phyloP scores from a whole-genome alignment of 2,113 vertebrate genomes.

The Noctilio leporinus region DNA sequence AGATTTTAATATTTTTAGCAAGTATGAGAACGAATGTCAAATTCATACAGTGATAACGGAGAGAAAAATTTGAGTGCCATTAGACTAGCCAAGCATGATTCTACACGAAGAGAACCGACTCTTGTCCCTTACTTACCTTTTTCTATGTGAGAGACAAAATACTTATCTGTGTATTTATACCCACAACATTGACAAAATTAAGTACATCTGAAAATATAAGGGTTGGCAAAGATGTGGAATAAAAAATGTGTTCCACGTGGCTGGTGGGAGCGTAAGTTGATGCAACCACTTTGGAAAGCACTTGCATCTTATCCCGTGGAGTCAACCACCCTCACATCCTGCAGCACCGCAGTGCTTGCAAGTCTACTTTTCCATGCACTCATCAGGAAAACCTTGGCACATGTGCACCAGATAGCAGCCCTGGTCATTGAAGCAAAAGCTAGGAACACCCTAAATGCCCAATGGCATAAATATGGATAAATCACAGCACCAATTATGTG shows the following conservation, averaged over 20 bases:
- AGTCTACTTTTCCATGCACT: not conserved
- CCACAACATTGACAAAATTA: not conserved
- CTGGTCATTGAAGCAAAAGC: not conserved
- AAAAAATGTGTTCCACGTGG: not conserved
- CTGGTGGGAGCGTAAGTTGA: not conserved
- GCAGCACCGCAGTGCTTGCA: not conserved
- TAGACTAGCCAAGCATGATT: not conserved
- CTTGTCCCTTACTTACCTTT: not conserved
- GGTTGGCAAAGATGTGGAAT: not conserved
- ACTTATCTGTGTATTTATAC: not conserved
- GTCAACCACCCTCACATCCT: not conserved
- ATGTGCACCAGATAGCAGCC: not conserved
- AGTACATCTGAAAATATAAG: not conserved
- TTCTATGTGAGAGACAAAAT: not conserved
- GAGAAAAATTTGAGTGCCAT: not conserved
- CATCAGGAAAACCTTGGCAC: not conserved
- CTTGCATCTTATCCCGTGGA: no score
- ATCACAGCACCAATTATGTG: not conserved
- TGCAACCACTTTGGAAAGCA: not conserved
- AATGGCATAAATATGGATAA: not conserved
- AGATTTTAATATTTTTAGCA: constrained; percentile 5
- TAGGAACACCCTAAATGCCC: not conserved
- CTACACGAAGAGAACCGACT: not conserved
- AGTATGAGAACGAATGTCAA: not conserved
- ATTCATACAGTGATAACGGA: not conserved